phyloP scores from a whole-genome alignment of 2,888 invertebrate species.

The Lepidochitona cinerea region DNA sequence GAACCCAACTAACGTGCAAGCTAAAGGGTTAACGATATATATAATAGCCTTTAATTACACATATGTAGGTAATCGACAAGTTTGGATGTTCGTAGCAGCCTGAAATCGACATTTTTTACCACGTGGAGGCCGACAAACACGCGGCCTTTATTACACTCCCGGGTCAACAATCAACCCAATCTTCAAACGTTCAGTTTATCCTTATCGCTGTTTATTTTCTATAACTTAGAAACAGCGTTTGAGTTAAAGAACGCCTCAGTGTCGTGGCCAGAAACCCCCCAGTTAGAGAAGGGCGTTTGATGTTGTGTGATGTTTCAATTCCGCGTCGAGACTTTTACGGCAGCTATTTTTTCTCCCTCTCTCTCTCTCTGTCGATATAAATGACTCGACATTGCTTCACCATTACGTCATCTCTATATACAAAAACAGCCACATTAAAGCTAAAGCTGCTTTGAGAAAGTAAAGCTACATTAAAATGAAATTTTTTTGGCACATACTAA shows the following conservation, averaged over 20 bases:
- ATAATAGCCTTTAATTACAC: background rate
- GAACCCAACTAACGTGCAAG: too few species aligned
- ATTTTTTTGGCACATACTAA: too few species aligned
- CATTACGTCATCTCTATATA: too few species aligned
- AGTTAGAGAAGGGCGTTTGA: background rate
- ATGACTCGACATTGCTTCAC: too few species aligned
- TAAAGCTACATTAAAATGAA: too few species aligned
- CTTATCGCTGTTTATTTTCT: constrained; percentile 7
- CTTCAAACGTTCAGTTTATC: background rate
- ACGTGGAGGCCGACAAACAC: background rate
- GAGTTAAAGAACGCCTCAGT: background rate
- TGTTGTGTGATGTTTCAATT: background rate
- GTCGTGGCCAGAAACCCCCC: background rate
- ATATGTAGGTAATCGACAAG: background rate
- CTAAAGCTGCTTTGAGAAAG: too few species aligned
- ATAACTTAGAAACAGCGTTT: background rate
- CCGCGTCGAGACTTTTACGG: too few species aligned
- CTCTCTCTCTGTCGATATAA: too few species aligned
- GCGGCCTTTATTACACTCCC: background rate
- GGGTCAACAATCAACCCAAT: background rate
- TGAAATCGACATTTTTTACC: background rate
- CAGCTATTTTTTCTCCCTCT: too few species aligned
- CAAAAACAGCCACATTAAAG: too few species aligned
- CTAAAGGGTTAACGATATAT: background rate
- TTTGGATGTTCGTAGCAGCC: background rate